phyloP scores from a whole-genome alignment of 2,113 vertebrate genomes.

The Indri indri region DNA sequence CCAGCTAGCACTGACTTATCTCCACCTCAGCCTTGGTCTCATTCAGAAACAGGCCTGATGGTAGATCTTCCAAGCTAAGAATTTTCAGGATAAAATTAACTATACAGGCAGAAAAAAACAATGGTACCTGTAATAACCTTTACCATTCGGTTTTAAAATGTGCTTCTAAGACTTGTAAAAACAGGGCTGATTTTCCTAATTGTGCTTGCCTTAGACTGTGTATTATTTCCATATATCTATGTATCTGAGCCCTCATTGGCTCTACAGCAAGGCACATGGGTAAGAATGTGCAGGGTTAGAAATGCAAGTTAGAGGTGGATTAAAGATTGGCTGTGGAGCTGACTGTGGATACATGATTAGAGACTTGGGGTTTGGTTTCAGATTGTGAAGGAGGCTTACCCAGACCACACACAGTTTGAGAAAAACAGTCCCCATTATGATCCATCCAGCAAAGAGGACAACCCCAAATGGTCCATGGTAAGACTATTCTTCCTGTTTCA shows the following conservation, averaged over 20 bases:
- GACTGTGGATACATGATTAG: not conserved
- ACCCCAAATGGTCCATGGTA: conserved; percentile 98
- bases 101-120: not conserved
- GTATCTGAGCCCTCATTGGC: not conserved
- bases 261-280: not conserved
- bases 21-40: not conserved
- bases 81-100: not conserved
- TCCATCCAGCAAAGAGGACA: conserved; percentile 90
- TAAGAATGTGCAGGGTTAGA: not conserved
- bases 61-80: not conserved
- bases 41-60: not conserved
- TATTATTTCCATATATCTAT: not conserved
- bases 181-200: not conserved
- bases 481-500: not conserved
- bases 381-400: conserved; percentile 95
- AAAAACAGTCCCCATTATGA: conserved; percentile 93
- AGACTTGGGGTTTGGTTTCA: conserved; percentile 72
- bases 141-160: not conserved
- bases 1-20: not conserved
- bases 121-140: not conserved
- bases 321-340: not conserved
- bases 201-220: not conserved
- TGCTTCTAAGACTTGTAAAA: not conserved
- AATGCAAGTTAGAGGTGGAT: not conserved
- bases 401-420: conserved; percentile 98